A percentile compares a stretch with the other conserved stretches of the same genome.
Conservation (phyloP, 1,140 invertebrate species). For the Drosophila parvula region DNA sequence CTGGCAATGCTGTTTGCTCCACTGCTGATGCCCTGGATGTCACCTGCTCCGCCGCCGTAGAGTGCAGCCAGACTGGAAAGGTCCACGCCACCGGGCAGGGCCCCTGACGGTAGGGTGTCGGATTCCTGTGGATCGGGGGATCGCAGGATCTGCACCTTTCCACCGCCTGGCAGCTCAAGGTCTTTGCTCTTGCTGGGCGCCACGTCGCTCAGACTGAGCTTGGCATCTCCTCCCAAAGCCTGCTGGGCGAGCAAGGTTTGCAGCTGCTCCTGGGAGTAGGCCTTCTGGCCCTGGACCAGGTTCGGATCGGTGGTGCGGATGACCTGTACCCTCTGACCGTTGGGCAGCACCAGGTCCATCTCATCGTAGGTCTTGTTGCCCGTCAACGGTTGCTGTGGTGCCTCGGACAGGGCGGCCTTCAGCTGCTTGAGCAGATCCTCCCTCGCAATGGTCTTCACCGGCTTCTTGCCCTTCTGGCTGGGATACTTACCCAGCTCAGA, state of each 20-base stretch:
- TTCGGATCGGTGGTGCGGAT: constrained; percentile 88
- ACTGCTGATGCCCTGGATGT: constrained; percentile 72
- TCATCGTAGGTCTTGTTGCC: constrained; percentile 89
- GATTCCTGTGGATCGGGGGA: constrained; percentile 85
- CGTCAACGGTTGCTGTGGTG: constrained; percentile 86
- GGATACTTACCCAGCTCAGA: constrained; percentile 73
- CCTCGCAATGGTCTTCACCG: constrained; percentile 83
- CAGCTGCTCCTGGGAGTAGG: constrained; percentile 77
- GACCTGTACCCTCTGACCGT: constrained; percentile 90
- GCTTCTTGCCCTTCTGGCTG: constrained; percentile 71
- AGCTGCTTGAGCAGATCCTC: constrained; percentile 89
- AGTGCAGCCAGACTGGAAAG: constrained; percentile 73
- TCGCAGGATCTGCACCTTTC: constrained; percentile 89
- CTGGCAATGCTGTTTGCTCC: constrained; percentile 83
- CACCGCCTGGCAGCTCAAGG: constrained; percentile 89
- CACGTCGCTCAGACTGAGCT: constrained; percentile 68
- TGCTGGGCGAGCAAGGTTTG: constrained; percentile 74
- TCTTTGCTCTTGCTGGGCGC: constrained; percentile 86
- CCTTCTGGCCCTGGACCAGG: constrained; percentile 84
- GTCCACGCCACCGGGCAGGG: constrained; percentile 73
- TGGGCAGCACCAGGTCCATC: constrained; percentile 89
- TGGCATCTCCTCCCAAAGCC: constrained; percentile 54
- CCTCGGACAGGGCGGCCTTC: constrained; percentile 88
- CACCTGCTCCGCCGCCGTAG: constrained; percentile 71
- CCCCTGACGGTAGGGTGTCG: constrained; percentile 53